Percentiles rank a stretch among this genome's conserved stretches.
phyloP scores from a whole-genome alignment of 2,113 vertebrate species.

The Ictalurus punctatus region DNA sequence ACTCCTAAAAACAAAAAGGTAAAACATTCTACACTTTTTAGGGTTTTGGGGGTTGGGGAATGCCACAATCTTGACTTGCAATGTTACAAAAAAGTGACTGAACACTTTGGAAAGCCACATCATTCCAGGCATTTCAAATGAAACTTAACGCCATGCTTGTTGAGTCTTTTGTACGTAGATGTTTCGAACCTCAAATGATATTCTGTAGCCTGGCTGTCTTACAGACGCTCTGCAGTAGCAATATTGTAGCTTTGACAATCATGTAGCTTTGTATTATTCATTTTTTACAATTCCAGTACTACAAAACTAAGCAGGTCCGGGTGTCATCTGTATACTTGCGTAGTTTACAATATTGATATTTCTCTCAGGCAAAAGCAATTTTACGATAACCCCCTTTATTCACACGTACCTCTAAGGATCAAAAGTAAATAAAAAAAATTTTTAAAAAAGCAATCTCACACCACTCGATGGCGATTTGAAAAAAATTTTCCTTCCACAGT shows the following conservation, averaged over 20 bases:
- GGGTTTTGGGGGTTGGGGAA: background rate
- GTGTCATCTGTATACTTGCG: constrained; percentile 40
- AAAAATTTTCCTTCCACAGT: background rate
- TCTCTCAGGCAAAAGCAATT: constrained; percentile 6
- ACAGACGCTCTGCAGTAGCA: constrained; percentile 55
- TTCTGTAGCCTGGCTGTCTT: background rate
- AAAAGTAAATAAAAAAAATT: background rate
- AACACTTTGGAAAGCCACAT: background rate
- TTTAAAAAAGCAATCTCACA: background rate
- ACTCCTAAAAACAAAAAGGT: background rate
- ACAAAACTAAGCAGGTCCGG: constrained; percentile 54
- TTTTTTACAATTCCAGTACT: constrained; percentile 45
- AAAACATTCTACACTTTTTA: background rate
- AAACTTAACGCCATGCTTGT: background rate
- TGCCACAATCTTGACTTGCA: background rate
- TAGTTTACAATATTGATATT: constrained; percentile 42
- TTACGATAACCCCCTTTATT: background rate
- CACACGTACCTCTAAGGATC: background rate
- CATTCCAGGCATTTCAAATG: background rate
- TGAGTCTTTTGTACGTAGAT: background rate
- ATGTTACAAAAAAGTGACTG: background rate
- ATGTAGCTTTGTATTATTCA: constrained; percentile 53
- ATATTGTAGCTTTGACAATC: constrained; percentile 67
- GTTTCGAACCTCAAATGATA: background rate
- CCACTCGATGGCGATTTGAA: background rate